Base-by-base conservation (phyloP, 1,140 invertebrate genomes). In the Drosophila serrata region DNA sequence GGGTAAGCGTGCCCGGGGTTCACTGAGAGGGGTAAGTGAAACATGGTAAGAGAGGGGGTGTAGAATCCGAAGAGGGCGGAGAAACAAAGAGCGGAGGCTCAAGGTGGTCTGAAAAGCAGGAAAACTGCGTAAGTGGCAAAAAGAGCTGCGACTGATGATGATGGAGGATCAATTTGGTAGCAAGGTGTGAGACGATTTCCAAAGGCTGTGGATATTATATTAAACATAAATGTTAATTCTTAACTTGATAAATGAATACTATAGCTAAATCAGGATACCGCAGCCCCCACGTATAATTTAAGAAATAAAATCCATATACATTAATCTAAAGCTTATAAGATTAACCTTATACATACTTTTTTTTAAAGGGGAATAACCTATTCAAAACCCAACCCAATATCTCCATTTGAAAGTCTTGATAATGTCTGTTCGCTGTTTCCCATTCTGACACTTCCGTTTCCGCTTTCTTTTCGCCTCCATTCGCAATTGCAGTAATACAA, bases 91-190 rank as follows among this genome's bases (percentile, higher is more conserved):
- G 8, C 27, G 27, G 4, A 43, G 27, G 37, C 48, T 4, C n/a
- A 48, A 75, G 74, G 64, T 43, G 69, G 69, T 63, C 70, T 80
- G 88, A 87, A 87, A 87, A 84, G 82, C 65, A 82, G 69, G 58
- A 64, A 75, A 76, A 65, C 78, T 79, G 72, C 79, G 76, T 87
- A 80, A 87, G 84, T 87, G 82, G 63, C 65, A 79, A 68, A 55
- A 72, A 81, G 74, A 45, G 51, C 64, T 67, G 67, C 75, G 81
- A 86, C 75, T 75, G 68, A 62, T 42, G 58, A 43, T 40, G 58
- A 22, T n/a, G 60, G 58, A 60, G 57, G 63, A 39, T 82, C 37
- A 61, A 61, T 40, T 51, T 43, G 60, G 40, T 49, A 37, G 13
- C 35, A 56, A 35, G 6, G 8, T 22, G 3, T 17, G 1, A 53